Evolutionary conservation across 2,888 invertebrate species (phyloP).

Genomic region (Willowsia nigromaculata): DNA sequence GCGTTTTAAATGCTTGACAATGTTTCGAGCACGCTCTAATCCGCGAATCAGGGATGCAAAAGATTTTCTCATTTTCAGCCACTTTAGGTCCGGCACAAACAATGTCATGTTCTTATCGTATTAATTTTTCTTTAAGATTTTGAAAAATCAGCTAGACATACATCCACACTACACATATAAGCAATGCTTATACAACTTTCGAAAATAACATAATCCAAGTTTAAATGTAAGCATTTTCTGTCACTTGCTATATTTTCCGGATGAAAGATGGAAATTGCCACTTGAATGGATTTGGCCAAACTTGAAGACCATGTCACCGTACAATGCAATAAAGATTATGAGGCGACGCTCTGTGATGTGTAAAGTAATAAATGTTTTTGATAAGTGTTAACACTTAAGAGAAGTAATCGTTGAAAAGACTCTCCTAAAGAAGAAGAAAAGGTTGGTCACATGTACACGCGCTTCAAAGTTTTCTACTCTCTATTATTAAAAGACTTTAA

Average conservation of each 20-base stretch:
- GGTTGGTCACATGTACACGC: not conserved
- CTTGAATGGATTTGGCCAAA: not conserved
- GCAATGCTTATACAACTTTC: too few species aligned
- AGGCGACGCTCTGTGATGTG: not conserved
- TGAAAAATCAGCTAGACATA: too few species aligned
- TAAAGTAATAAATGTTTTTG: not conserved
- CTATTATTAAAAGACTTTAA: not conserved
- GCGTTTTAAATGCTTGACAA: slow-evolving; percentile 6
- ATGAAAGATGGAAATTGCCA: not conserved
- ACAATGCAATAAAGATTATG: not conserved
- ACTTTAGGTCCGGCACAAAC: too few species aligned
- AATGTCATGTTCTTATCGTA: too few species aligned
- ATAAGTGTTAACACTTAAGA: not conserved
- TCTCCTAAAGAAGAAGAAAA: not conserved
- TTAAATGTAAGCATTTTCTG: too few species aligned
- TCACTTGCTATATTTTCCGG: not conserved
- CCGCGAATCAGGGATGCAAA: not conserved
- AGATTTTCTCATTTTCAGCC: not conserved
- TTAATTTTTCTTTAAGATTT: too few species aligned
- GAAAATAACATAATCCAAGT: too few species aligned
- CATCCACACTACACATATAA: too few species aligned
- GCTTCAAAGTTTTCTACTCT: not conserved
- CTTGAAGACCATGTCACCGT: not conserved
- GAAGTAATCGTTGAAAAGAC: not conserved
- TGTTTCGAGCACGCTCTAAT: not conserved